Evolutionary conservation across 2,113 vertebrate species (phyloP), one percentile per base, ranked within the genome.

Genomic region (Coregonus clupeaformis): DNA sequence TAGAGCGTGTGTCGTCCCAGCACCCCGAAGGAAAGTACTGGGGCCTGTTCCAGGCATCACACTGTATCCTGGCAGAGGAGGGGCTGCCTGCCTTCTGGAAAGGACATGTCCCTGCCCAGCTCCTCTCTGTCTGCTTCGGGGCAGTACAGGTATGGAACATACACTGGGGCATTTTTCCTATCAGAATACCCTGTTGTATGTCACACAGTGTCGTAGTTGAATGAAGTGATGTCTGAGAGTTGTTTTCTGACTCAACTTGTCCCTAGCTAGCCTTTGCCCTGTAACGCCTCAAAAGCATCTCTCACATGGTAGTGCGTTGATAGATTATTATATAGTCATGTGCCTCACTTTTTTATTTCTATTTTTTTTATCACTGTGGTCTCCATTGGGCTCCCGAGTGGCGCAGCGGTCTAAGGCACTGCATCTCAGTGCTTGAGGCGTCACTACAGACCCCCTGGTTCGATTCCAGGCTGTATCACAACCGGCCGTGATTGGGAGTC

Each of bases 31-130:
- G 96, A 3, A 99, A 98, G 78, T 99, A 99, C 84, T 78, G 90
- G 0, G 86, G 98, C 12, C 85, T 98, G 71, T 63, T 92, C 62
- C 98, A 99, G 81, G 97, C 96, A 0, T 63, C 62, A 0, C 92
- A 86, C 49, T 63, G 92, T 83, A 98, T 99, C 74, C 83, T 92
- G 11, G 80, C 49, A 27, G 98, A 99, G 74, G 97, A 99, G 82
- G 96, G 97, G 0, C 27, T 88, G 2, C 25, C 80, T 1, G 97
- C 96, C 0, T 98, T 99, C 89, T 99, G 98, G 98, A 99, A 99
- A 76, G 98, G 98, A 4, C 98, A 99, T 45, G 70, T 97, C 69
- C 96, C 98, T 0, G 98, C 98, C n/a, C 98, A 99, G 87, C 84
- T 97, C 52, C 95, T 99, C 60, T 99, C 97, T 0, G 71, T 98